Conservation (phyloP, 2,888 invertebrate genomes). For the Agrenia bidenticulata region DNA sequence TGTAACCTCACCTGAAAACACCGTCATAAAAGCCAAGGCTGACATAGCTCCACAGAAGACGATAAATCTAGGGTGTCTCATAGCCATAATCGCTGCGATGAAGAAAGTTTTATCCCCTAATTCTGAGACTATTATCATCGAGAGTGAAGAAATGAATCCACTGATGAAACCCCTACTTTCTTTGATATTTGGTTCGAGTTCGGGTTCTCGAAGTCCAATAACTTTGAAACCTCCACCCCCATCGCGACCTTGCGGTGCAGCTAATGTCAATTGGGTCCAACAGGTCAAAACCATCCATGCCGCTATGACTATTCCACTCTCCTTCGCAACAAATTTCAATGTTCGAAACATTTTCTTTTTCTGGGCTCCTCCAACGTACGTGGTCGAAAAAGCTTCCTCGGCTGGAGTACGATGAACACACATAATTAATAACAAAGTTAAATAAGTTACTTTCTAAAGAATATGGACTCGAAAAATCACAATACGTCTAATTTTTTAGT, state of each 20-base stretch:
- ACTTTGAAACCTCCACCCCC: too few species aligned
- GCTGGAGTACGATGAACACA: conserved; percentile 20
- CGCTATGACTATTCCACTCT: conserved; percentile 3
- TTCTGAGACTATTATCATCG: conserved; percentile 96
- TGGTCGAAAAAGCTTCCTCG: neutral
- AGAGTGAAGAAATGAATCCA: conserved; percentile 90
- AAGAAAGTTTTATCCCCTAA: conserved; percentile 99
- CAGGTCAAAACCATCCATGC: conserved; percentile 7
- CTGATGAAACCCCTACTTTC: conserved; percentile 64
- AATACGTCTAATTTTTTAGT: too few species aligned
- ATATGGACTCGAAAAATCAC: too few species aligned
- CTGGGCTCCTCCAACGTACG: too few species aligned
- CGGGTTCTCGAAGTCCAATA: too few species aligned
- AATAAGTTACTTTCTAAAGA: too few species aligned
- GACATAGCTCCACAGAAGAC: conserved; percentile 92
- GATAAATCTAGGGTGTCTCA: conserved; percentile 89
- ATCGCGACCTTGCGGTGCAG: neutral
- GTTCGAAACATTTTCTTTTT: too few species aligned
- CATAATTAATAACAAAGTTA: too few species aligned
- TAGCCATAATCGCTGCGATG: conserved; percentile 99
- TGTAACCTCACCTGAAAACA: conserved; percentile 71
- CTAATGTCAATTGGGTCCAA: conserved; percentile 4
- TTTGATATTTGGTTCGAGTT: too few species aligned
- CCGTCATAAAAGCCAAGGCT: conserved; percentile 89
- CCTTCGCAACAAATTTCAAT: neutral